Evolutionary conservation across 2,888 invertebrate genomes (phyloP), one percentile per base, ranked within the genome.

Genomic region (Coremacera marginata): DNA sequence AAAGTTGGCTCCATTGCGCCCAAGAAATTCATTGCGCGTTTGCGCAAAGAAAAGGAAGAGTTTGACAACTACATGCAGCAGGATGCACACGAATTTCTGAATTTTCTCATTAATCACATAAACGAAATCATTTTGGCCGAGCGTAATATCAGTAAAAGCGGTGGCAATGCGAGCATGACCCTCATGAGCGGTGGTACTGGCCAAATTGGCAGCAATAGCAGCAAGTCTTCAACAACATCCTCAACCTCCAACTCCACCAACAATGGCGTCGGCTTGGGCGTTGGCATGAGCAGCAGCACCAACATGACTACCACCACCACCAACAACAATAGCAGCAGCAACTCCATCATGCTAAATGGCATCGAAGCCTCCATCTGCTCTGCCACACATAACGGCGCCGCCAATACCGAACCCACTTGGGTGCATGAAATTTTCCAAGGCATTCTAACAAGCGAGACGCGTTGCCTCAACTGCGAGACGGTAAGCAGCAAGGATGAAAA

Each of bases 61-160:
- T 99, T 99, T 91, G 99, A 99, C 91, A 99, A 99, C 90, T 99
- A 98, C 88, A 97, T 98, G 96, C 99, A 99, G 90, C 99, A 99
- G 91, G 99, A 99, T 94, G 99, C 99, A 70, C 99, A 99, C 89
- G 99, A 99, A 89, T 99, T 99, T 91, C 92, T 99, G 81, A 99
- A 99, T 90, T 99, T 99, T 90, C 92, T 99, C 80, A 96, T 99
- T 81, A 99, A 99, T 91, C 97, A 98, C 88, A 98, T 98, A 86
- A 98, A 98, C 90, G 98, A 98, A 92, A 97, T 98, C 85, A 96
- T 99, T 86, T 92, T 98, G 91, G 97, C 97, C 94, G 91, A 90
- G 75, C 84, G 90, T 16, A 89, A 89, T 81, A 82, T 85, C 3
- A 85, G 83, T 79, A 86, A 84, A 75, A 75, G 77, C 77, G 65